These are phyloP conservation scores for Sebastes steindachneri DNA, from an alignment of 2,797 vertebrate species.

Conservation along the genomic window DNA sequence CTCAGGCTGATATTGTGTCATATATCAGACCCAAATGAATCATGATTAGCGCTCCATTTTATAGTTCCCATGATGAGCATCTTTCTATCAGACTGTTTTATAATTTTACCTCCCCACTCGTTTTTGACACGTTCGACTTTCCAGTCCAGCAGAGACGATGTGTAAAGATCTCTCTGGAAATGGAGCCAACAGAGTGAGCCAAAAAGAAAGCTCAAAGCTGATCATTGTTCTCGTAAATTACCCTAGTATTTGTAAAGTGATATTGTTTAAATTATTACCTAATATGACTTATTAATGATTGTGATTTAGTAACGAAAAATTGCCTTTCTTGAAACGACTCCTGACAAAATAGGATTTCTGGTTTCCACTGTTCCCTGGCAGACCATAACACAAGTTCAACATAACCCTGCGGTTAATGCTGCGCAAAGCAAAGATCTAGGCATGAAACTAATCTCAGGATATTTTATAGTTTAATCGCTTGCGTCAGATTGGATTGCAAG, in stretches of 20 bases:
- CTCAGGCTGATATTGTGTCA: conserved; percentile 22
- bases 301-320: not conserved
- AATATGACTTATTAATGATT: not conserved
- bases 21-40: conserved; percentile 43
- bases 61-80: conserved; percentile 27
- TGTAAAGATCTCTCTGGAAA: conserved; percentile 36
- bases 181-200: not conserved
- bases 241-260: not conserved
- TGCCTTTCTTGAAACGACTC: not conserved
- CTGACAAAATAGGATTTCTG: not conserved
- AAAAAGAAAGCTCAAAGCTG: conserved; percentile 20
- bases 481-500: not conserved
- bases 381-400: not conserved
- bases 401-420: not conserved
- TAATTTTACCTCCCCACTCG: conserved; percentile 37
- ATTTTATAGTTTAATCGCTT: conserved; percentile 16
- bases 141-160: conserved; percentile 21
- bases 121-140: conserved; percentile 36
- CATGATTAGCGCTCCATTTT: conserved; percentile 35
- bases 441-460: conserved; percentile 12
- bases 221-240: conserved; percentile 17
- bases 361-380: not conserved
- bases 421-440: not conserved
- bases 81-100: conserved; percentile 39
- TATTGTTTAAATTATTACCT: conserved; percentile 14